A percentile compares a stretch with the other conserved stretches of the same genome.
phyloP scores from a whole-genome alignment of 2,113 vertebrate genomes.

The Sus scrofa region T2T-Sscrofa CM000812.6:121969001-121969500 shows the following conservation, averaged over 20 bases:
- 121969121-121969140: constrained; percentile 19
- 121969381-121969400: too few species aligned
- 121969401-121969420: too few species aligned
- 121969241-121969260: neutral
- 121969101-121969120: neutral
- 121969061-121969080: neutral
- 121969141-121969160: constrained; percentile 4
- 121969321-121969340: neutral
- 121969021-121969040: neutral
- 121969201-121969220: neutral
- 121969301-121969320: constrained; percentile 21
- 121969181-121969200: neutral
- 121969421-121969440: too few species aligned
- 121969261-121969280: constrained; percentile 20
- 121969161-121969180: neutral
- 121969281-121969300: neutral
- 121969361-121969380: too few species aligned
- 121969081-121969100: neutral
- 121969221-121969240: constrained; percentile 38
- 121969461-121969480: too few species aligned
- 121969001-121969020: neutral
- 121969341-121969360: neutral
- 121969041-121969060: neutral
- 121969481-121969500: neutral
- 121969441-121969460: too few species aligned